Evolutionary conservation across 2,888 invertebrate genomes (phyloP), one percentile per base, ranked within the genome.

Genomic region (Allophyes oxyacanthae): DNA sequence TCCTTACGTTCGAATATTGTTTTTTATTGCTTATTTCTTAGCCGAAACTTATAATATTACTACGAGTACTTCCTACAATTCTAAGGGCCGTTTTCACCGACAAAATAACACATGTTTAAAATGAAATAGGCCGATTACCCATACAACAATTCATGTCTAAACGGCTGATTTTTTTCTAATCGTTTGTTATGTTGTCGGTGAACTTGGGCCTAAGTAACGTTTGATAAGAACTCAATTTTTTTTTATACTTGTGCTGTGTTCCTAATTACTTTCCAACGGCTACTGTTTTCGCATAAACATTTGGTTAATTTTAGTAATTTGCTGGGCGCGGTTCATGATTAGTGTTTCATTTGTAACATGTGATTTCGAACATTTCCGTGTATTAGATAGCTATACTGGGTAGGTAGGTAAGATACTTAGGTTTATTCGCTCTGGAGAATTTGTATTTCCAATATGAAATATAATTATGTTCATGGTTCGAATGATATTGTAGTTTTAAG

Each of bases 241-340:
- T 20, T 20, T 3, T 20, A 4, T 20, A 20, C 2, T 4, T 20
- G 4, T 3, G 2, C 2, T 20, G 4, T 20, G 4, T 20, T 3
- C 20, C 20, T 20, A 20, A 2, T 4, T 20, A 20, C 20, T 20
- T 20, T 43, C 34, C 32, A 13, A 55, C 46, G 46, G 32, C 32
- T 20, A 40, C 37, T 44, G 57, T 64, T 64, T 64, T 55, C 43
- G 64, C 65, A 64, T 70, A 64, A 52, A 72, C 61, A 75, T 71
- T 71, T 72, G 49, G 56, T 72, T 71, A 71, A 72, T 71, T 71
- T 60, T 50, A 36, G 53, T 64, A 49, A 57, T 65, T 60, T 48
- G 51, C 48, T 52, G 54, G 72, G 76, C 56, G 67, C 41, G 67
- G 71, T 15, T 38, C 51, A 52, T 67, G 61, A 60, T 68, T 61